These are phyloP conservation scores for Sicus ferrugineus DNA, from an alignment of 2,888 invertebrate genomes.

Conservation along the genomic window DNA sequence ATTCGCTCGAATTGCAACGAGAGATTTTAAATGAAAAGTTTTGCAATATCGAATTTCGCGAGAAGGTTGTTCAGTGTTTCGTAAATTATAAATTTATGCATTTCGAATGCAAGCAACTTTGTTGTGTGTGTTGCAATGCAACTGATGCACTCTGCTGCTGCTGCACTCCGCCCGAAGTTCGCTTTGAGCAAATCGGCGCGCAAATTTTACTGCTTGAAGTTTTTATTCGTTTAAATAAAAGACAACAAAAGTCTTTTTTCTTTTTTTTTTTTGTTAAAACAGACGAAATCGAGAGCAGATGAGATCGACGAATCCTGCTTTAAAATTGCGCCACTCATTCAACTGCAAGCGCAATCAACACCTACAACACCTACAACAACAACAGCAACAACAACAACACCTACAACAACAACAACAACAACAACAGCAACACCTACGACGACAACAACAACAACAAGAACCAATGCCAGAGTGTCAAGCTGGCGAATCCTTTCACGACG, in stretches of 20 bases:
- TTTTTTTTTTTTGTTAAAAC: constrained; percentile 1
- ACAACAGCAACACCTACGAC: background rate
- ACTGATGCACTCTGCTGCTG: too few species aligned
- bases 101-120: too few species aligned
- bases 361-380: too few species aligned
- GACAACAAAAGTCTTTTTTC: background rate
- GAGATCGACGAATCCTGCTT: constrained; percentile 47
- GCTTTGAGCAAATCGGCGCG: too few species aligned
- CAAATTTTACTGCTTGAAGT: background rate
- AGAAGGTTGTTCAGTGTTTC: too few species aligned
- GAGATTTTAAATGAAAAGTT: too few species aligned
- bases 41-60: too few species aligned
- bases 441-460: background rate
- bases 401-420: background rate
- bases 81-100: too few species aligned
- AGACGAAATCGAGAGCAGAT: constrained; percentile 42
- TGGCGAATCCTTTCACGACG: background rate
- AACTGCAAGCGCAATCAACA: background rate
- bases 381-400: too few species aligned
- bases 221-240: background rate
- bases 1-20: too few species aligned
- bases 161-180: too few species aligned
- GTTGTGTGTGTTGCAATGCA: too few species aligned
- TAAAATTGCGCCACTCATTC: constrained; percentile 52
- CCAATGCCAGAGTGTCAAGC: background rate